A percentile compares a stretch with the other conserved stretches of the same genome.
These are phyloP conservation scores for Acyrthosiphon pisum DNA, from an alignment of 1,140 invertebrate genomes.

Conservation along the genomic window DNA sequence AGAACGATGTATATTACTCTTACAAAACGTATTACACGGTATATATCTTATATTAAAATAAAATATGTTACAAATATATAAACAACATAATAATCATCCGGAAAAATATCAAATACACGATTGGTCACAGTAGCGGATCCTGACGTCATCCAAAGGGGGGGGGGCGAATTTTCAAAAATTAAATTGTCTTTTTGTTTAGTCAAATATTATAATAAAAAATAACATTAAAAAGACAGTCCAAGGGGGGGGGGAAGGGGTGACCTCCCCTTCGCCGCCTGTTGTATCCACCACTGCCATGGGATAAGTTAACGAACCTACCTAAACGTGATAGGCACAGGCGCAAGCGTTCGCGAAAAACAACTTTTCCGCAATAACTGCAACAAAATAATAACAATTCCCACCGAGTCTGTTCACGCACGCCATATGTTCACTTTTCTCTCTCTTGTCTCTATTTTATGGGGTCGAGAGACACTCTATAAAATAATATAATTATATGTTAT, in stretches of 20 bases:
- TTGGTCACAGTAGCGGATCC: too few relatives aligned
- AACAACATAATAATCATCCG: neutral
- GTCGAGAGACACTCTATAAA: neutral
- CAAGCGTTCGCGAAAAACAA: neutral
- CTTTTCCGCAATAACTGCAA: neutral
- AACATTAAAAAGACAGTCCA: too few relatives aligned
- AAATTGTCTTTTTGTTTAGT: too few relatives aligned
- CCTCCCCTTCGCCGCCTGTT: too few relatives aligned
- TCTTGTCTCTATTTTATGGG: neutral
- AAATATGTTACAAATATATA: neutral
- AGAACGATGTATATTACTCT: neutral
- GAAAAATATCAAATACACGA: neutral
- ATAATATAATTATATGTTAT: neutral
- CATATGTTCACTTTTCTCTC: slow-evolving; percentile 17
- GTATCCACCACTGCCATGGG: too few relatives aligned
- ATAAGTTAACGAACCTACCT: neutral
- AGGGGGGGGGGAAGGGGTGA: too few relatives aligned
- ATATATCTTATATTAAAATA: neutral
- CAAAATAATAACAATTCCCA: neutral
- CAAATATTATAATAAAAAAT: too few relatives aligned
- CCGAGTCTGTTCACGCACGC: neutral
- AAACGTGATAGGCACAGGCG: neutral
- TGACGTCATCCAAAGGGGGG: too few relatives aligned
- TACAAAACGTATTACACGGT: neutral
- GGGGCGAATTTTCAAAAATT: too few relatives aligned